These are phyloP conservation scores for Brachionus sp. DNA, from an alignment of 1,140 invertebrate species.

Conservation along the genomic window DNA sequence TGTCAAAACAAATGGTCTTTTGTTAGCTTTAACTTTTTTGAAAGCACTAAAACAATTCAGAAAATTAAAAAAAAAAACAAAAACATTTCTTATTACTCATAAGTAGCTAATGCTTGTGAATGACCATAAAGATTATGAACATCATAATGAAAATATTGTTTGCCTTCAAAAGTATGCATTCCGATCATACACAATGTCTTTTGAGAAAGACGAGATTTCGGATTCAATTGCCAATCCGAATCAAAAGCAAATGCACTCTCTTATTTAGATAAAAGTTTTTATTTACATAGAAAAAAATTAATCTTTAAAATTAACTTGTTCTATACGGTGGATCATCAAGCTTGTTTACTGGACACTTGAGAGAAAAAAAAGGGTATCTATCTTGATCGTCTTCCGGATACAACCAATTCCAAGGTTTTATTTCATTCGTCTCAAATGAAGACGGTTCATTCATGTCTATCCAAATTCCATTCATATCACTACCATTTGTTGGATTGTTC, in stretches of 20 bases:
- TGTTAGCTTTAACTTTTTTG: conserved; percentile 51
- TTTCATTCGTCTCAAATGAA: conserved; percentile 66
- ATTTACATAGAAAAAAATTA: not conserved
- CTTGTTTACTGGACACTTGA: conserved; percentile 64
- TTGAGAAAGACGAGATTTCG: not conserved
- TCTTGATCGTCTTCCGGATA: conserved; percentile 64
- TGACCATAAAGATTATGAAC: conserved; percentile 75
- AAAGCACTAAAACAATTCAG: conserved; percentile 46
- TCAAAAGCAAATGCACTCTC: conserved; percentile 41
- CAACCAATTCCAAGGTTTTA: conserved; percentile 55
- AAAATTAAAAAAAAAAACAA: not conserved
- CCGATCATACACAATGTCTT: conserved; percentile 67
- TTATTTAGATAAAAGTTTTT: not conserved
- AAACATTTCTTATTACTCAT: conserved; percentile 54
- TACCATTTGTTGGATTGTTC: conserved; percentile 64
- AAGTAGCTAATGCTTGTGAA: conserved; percentile 57
- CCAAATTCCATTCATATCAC: conserved; percentile 70
- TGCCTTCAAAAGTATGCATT: conserved; percentile 50
- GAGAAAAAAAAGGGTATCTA: conserved; percentile 64
- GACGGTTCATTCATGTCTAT: conserved; percentile 76
- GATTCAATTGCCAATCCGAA: not conserved
- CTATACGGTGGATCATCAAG: conserved; percentile 65
- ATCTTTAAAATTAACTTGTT: conserved; percentile 8
- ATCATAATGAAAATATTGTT: conserved; percentile 59
- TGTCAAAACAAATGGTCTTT: conserved; percentile 74